Conservation (phyloP, 2,797 vertebrate species). For the Nyctibius grandis region DNA sequence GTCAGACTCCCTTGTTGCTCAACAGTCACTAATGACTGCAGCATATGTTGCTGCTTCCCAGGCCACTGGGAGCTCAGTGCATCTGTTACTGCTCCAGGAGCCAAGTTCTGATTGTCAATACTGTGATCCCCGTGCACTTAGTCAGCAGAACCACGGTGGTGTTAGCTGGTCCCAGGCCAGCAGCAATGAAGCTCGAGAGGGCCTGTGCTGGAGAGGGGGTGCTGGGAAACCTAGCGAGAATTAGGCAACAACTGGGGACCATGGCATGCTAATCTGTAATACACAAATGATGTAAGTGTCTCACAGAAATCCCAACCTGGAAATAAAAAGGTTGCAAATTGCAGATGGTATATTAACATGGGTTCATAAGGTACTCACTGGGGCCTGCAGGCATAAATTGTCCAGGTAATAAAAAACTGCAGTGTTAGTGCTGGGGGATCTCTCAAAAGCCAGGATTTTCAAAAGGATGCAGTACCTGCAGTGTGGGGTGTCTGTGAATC, state of each 20-base stretch:
- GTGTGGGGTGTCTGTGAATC: background rate
- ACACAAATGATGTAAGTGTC: background rate
- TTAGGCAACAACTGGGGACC: background rate
- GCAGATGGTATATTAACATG: background rate
- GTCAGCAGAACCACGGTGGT: background rate
- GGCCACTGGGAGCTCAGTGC: slow-evolving; percentile 26
- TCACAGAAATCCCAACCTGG: background rate
- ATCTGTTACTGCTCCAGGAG: slow-evolving; percentile 51
- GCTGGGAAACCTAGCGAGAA: background rate
- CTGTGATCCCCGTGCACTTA: background rate
- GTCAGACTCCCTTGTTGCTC: slow-evolving; percentile 53
- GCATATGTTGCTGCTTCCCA: slow-evolving; percentile 62
- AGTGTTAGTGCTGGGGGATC: background rate
- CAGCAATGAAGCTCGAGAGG: background rate
- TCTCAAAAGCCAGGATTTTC: background rate
- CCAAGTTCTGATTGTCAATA: background rate
- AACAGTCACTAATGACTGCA: slow-evolving; percentile 59
- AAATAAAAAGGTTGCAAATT: background rate
- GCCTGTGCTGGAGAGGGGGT: background rate
- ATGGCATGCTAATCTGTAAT: background rate
- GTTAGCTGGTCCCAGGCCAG: background rate
- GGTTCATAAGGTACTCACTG: background rate
- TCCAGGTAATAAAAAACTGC: background rate
- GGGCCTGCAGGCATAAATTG: background rate
- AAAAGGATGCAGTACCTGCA: background rate